Evolutionary conservation across 2,113 vertebrate species (phyloP).

Genomic region (Cephalopholis sonnerati): DNA sequence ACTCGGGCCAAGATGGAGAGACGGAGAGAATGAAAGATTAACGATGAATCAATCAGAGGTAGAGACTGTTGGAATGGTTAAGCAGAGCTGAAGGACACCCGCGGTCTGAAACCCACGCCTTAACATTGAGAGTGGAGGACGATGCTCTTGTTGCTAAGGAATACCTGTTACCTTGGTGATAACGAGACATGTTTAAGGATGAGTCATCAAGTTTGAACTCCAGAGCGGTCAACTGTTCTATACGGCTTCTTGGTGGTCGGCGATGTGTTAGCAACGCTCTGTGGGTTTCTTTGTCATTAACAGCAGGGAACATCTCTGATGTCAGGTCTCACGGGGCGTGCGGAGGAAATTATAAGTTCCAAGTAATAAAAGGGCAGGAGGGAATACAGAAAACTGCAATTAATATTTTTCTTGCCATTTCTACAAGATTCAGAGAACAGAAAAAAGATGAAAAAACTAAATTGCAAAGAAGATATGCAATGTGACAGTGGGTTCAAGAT

Average conservation of each 20-base stretch:
- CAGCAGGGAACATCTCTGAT: conserved; percentile 2
- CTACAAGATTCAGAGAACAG: neutral
- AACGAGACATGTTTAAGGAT: conserved; percentile 62
- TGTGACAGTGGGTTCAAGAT: neutral
- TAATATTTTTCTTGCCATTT: neutral
- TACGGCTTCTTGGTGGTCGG: conserved; percentile 2
- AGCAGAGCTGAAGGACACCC: conserved; percentile 67
- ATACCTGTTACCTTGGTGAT: conserved; percentile 80
- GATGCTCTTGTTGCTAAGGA: conserved; percentile 79
- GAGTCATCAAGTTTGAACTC: conserved; percentile 72
- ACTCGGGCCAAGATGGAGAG: conserved; percentile 60
- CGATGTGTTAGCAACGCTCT: conserved; percentile 3
- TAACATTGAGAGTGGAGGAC: conserved; percentile 51
- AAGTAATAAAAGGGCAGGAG: neutral
- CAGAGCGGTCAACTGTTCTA: conserved; percentile 41
- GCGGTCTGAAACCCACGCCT: conserved; percentile 64
- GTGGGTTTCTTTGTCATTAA: conserved; percentile 41
- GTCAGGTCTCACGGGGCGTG: conserved; percentile 1
- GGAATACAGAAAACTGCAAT: neutral
- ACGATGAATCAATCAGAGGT: conserved; percentile 69
- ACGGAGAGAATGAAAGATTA: conserved; percentile 66
- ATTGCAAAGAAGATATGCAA: neutral
- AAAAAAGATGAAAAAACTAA: neutral
- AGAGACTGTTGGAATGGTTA: conserved; percentile 42
- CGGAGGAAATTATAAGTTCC: neutral